Evolutionary conservation across 2,113 vertebrate species (phyloP).

Genomic region (Lagopus leucura): DNA sequence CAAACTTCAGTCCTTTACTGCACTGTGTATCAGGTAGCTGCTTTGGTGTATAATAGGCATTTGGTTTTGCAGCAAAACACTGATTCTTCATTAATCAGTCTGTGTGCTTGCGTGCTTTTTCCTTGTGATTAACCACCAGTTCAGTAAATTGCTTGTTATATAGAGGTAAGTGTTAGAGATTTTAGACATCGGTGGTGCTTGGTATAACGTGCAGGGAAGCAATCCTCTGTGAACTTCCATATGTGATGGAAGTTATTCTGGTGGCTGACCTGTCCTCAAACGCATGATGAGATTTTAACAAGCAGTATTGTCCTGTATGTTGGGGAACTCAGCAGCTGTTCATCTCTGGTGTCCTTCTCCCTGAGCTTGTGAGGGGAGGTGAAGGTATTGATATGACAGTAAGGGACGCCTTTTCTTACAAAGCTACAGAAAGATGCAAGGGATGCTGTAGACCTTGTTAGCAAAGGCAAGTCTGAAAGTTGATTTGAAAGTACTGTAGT

Average conservation of each 20-base stretch:
- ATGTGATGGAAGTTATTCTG: neutral
- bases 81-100: neutral
- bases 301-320: neutral
- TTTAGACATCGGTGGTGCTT: neutral
- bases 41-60: neutral
- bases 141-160: neutral
- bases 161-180: neutral
- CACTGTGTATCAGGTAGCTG: neutral
- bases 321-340: neutral
- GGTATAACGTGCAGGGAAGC: neutral
- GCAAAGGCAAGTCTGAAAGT: neutral
- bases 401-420: neutral
- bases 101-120: neutral
- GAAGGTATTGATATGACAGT: neutral
- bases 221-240: neutral
- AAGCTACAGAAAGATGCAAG: neutral
- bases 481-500: neutral
- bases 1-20: neutral
- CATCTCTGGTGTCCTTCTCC: neutral
- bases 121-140: neutral
- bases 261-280: neutral
- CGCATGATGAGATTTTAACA: neutral
- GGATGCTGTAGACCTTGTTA: neutral
- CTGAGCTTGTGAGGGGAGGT: neutral
- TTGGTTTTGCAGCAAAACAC: neutral